Evolutionary conservation across 2,888 invertebrate species (phyloP).

Genomic region (Aphidoletes aphidimyza): DNA sequence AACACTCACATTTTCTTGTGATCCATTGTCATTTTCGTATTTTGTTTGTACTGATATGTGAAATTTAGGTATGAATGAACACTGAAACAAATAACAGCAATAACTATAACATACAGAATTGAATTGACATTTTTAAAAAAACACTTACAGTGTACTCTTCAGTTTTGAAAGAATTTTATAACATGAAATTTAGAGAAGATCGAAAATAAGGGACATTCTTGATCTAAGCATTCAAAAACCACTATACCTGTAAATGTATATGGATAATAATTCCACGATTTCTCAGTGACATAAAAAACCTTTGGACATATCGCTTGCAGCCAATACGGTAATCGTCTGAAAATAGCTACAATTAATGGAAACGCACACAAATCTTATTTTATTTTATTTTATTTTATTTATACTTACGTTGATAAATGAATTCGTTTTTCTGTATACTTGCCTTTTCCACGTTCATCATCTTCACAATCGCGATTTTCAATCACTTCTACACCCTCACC

Average conservation of each 20-base stretch:
- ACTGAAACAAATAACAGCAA: slow-evolving; percentile 72
- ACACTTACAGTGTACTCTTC: slow-evolving; percentile 17
- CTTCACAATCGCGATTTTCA: slow-evolving; percentile 81
- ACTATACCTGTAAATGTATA: slow-evolving; percentile 82
- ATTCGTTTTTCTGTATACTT: slow-evolving; percentile 92
- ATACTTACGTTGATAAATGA: slow-evolving; percentile 81
- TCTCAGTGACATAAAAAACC: slow-evolving; percentile 92
- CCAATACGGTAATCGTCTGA: slow-evolving; percentile 89
- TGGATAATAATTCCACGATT: slow-evolving; percentile 95
- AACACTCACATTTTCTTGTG: slow-evolving; percentile 88
- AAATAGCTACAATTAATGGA: slow-evolving; percentile 50
- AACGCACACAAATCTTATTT: neutral
- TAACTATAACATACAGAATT: neutral
- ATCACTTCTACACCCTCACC: slow-evolving; percentile 94
- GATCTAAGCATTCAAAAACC: slow-evolving; percentile 55
- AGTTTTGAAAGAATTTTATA: neutral
- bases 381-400: neutral
- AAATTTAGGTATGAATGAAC: slow-evolving; percentile 90
- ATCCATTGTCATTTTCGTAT: slow-evolving; percentile 90
- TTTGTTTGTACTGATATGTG: slow-evolving; percentile 86
- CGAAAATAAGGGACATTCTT: no score
- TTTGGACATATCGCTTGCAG: slow-evolving; percentile 86
- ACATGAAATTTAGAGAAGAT: neutral
- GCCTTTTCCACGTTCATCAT: slow-evolving; percentile 82
- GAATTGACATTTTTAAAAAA: slow-evolving; percentile 51